Conservation (phyloP, 2,113 vertebrate genomes). For the Notothenia coriiceps region DNA sequence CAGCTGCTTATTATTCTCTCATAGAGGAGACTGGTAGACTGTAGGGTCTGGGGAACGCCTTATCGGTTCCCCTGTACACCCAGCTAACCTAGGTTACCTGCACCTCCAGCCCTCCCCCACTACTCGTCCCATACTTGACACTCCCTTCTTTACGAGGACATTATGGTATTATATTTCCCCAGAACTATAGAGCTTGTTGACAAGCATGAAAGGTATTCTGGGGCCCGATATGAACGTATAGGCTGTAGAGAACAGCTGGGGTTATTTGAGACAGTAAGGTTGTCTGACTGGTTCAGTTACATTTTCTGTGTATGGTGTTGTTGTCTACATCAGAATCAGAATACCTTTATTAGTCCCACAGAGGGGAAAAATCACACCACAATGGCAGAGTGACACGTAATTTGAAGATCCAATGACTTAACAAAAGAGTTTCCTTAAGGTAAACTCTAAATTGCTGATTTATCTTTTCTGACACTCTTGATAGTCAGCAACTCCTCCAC, state of each 20-base stretch:
- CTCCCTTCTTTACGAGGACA: constrained; percentile 70
- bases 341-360: too few relatives aligned
- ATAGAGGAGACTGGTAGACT: constrained; percentile 65
- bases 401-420: constrained; percentile 16
- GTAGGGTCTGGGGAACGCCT: constrained; percentile 71
- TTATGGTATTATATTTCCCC: constrained; percentile 76
- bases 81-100: constrained; percentile 59
- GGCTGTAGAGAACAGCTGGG: constrained; percentile 52
- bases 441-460: constrained; percentile 26
- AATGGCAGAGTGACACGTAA: constrained; percentile 28
- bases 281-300: constrained; percentile 33
- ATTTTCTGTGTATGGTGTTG: constrained; percentile 18
- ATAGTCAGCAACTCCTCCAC: constrained; percentile 35
- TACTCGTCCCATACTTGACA: constrained; percentile 59
- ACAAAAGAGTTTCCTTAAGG: constrained; percentile 21
- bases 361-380: constrained; percentile 35
- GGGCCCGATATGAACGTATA: constrained; percentile 37
- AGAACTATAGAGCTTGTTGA: constrained; percentile 71
- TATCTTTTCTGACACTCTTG: constrained; percentile 31
- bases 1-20: constrained; percentile 78
- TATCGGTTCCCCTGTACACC: constrained; percentile 72
- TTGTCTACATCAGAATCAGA: too few relatives aligned
- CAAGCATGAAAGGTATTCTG: constrained; percentile 65
- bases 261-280: constrained; percentile 51
- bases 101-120: constrained; percentile 55